Evolutionary conservation across 1,140 invertebrate species (phyloP).

Genomic region (Ceratina australensis): DNA sequence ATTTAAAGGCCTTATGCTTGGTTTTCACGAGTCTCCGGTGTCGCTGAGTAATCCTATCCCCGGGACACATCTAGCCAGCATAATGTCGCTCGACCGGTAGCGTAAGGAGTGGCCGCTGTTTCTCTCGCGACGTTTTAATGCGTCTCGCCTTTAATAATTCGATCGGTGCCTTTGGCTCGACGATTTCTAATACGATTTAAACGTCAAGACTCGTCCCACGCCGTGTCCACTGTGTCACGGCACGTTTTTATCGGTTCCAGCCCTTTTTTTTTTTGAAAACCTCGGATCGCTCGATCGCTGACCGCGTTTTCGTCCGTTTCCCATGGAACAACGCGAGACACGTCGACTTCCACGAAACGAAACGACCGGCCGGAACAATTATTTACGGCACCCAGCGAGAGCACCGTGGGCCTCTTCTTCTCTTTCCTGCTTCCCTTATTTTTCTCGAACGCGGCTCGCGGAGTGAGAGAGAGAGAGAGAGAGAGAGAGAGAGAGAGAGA

Average conservation of each 20-base stretch:
- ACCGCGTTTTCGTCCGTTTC: not conserved
- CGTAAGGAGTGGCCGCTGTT: slow-evolving; percentile 48
- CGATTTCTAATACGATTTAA: too few species aligned
- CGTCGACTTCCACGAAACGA: slow-evolving; percentile 23
- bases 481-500: too few species aligned
- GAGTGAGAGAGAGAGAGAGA: not conserved
- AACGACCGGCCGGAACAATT: slow-evolving; percentile 33
- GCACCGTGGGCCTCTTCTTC: not conserved
- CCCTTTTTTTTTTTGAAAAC: too few species aligned
- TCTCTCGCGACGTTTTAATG: slow-evolving; percentile 22
- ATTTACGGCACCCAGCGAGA: slow-evolving; percentile 28
- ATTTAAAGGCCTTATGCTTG: slow-evolving; percentile 69
- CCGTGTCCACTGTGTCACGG: too few species aligned
- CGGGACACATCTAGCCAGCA: slow-evolving; percentile 66
- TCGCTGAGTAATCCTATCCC: slow-evolving; percentile 73
- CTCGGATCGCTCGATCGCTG: not conserved
- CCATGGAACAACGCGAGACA: slow-evolving; percentile 2
- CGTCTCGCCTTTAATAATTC: not conserved
- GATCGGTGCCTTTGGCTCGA: too few species aligned
- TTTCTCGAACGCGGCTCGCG: slow-evolving; percentile 7
- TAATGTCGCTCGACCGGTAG: slow-evolving; percentile 71
- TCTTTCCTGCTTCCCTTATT: slow-evolving; percentile 35
- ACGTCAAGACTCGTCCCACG: too few species aligned
- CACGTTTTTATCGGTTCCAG: too few species aligned
- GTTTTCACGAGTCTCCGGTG: slow-evolving; percentile 75